Evolutionary conservation across 2,113 vertebrate genomes (phyloP).

Genomic region (Bufo bufo): DNA sequence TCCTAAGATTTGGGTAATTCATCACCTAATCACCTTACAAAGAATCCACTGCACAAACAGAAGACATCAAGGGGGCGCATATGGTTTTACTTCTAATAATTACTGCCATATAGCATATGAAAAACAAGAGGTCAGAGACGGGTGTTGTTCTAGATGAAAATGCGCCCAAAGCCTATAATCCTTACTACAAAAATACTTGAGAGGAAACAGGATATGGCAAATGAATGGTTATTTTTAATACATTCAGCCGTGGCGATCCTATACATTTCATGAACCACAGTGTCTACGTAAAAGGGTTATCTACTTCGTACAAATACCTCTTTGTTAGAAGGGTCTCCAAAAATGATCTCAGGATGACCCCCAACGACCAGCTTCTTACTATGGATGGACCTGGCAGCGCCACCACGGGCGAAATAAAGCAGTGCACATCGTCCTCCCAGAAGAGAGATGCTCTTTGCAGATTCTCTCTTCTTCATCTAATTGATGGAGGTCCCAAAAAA

Average conservation of each 20-base stretch:
- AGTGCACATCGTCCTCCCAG: background rate
- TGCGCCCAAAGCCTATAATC: background rate
- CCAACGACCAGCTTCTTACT: background rate
- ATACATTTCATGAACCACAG: background rate
- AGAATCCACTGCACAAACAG: constrained; percentile 42
- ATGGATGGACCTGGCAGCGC: background rate
- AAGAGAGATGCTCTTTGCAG: background rate
- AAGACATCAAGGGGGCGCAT: constrained; percentile 33
- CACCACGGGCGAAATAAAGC: background rate
- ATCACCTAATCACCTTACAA: constrained; percentile 43
- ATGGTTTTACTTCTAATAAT: constrained; percentile 52
- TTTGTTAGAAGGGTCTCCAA: background rate
- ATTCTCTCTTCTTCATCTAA: background rate
- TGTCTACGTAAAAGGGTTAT: background rate
- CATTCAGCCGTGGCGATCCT: background rate
- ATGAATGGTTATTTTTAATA: background rate
- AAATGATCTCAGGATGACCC: background rate
- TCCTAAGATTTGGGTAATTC: constrained; percentile 24
- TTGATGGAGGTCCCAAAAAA: no score
- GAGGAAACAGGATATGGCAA: background rate
- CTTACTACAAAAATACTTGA: constrained; percentile 6
- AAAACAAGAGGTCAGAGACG: background rate
- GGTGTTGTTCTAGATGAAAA: background rate
- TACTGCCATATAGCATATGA: constrained; percentile 22
- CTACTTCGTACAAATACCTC: background rate